A percentile compares a stretch with the other conserved stretches of the same genome.
Evolutionary conservation across 64 coral and sea anemone genomes (phyloP).

Genomic region (Astreopora myriophthalma): DNA sequence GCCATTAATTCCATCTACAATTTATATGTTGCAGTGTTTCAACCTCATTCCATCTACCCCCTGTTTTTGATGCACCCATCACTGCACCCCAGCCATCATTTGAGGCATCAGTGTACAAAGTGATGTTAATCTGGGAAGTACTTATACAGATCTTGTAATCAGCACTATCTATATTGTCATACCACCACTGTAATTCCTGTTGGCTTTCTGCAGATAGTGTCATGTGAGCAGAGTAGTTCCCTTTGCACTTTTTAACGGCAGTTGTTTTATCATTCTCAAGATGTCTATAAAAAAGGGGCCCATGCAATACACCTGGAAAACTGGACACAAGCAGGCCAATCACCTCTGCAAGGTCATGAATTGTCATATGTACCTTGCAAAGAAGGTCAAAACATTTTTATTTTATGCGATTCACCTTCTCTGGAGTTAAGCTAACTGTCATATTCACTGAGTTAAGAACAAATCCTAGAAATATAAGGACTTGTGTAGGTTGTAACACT

Average conservation of each 20-base stretch:
- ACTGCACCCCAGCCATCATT: constrained; percentile 22
- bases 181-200: constrained; percentile 47
- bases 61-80: constrained; percentile 9
- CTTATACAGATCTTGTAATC: constrained; percentile 17
- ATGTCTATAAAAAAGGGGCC: too few relatives aligned
- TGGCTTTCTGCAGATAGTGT: background rate
- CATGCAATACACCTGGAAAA: too few relatives aligned
- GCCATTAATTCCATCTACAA: constrained; percentile 44
- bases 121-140: background rate
- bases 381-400: background rate
- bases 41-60: constrained; percentile 48
- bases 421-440: background rate
- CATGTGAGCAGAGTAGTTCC: constrained; percentile 13
- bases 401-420: constrained; percentile 28
- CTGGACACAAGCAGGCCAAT: constrained; percentile 65
- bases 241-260: constrained; percentile 21
- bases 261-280: constrained; percentile 58
- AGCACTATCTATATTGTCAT: constrained; percentile 26
- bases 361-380: background rate
- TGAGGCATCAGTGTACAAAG: constrained; percentile 58
- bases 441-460: background rate
- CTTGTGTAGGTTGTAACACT: background rate
- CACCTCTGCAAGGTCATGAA: constrained; percentile 47
- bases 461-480: constrained; percentile 4
- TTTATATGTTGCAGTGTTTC: constrained; percentile 21